Evolutionary conservation across 2,888 invertebrate genomes (phyloP).

Genomic region (Biston stratarius): DNA sequence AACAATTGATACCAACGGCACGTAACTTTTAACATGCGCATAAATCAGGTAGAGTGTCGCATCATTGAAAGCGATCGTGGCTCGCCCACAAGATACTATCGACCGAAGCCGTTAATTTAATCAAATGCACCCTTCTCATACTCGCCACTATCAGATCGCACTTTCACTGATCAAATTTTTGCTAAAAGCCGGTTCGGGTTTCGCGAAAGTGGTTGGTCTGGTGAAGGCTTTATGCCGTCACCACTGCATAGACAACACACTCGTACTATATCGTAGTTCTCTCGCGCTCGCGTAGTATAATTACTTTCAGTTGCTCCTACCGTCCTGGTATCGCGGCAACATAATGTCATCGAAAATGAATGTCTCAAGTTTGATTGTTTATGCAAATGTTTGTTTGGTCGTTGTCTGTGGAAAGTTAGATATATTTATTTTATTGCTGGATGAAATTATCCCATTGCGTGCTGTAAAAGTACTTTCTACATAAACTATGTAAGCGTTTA

Average conservation of each 20-base stretch:
- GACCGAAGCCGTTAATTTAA: conserved; percentile 48
- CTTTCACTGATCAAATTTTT: conserved; percentile 86
- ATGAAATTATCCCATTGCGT: background rate
- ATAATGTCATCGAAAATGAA: conserved; percentile 12
- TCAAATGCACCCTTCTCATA: conserved; percentile 64
- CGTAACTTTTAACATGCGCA: conserved; percentile 9
- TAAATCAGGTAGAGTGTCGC: conserved; percentile 14
- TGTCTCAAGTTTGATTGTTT: conserved; percentile 11
- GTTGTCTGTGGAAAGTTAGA: conserved; percentile 4
- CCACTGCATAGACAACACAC: conserved; percentile 57
- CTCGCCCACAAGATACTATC: conserved; percentile 32
- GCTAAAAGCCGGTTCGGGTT: conserved; percentile 83
- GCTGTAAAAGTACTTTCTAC: background rate
- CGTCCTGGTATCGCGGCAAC: conserved; percentile 23
- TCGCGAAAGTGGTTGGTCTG: conserved; percentile 83
- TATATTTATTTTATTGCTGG: background rate
- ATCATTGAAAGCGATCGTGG: conserved; percentile 27
- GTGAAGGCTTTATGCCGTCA: conserved; percentile 55
- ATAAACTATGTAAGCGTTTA: background rate
- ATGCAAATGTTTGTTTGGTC: background rate
- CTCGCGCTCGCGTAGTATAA: conserved; percentile 45
- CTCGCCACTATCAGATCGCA: conserved; percentile 64
- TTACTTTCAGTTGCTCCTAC: conserved; percentile 51
- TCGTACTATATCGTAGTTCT: conserved; percentile 47
- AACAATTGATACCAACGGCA: conserved; percentile 3